Evolutionary conservation across 1,140 invertebrate genomes (phyloP), one percentile per base, ranked within the genome.

Genomic region (Trichoplusia ni): DNA sequence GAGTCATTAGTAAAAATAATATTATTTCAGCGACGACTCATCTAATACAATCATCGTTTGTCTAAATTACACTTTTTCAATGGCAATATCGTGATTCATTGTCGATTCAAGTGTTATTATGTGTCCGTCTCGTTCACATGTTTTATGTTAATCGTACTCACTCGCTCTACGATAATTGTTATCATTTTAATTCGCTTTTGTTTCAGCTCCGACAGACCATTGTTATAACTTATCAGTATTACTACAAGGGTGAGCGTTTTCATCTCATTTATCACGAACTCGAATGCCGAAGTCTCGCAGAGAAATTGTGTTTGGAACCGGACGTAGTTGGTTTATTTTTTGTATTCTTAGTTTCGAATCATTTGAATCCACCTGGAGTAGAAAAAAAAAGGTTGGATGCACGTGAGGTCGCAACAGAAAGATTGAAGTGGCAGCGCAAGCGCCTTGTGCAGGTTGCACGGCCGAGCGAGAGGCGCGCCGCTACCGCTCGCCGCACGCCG

Each of bases 401-500:
- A 73, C 69, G 81, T 88, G 79, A 81, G 79, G 81, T 80, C 77
- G 75, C 29, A 5, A 66, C 73, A 70, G 60, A 73, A 63, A 70
- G 69, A 64, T 64, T 73, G 60, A 63, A 72, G 71, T 73, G 69
- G 64, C 58, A 65, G 64, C 54, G 7, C 33, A 14, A n/a, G 42
- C 60, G n/a, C n/a, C n/a, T n/a, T n/a, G n/a, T 44, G 54, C n/a
- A 75, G 71, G 67, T 72, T 74, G 53, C 44, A 71, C 31, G 68
- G 11, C 40, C 44, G 77, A 84, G 82, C 72, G 82, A 86, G 81
- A 86, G 69, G 83, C 71, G 76, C 69, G 54, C n/a, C n/a, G n/a
- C n/a, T n/a, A n/a, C n/a, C n/a, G n/a, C n/a, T n/a, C n/a, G n/a
- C n/a, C n/a, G n/a, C n/a, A n/a, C n/a, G n/a, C n/a, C n/a, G n/a